Evolutionary conservation across 2,113 vertebrate genomes (phyloP), one percentile per base, ranked within the genome.

Genomic region (Tachuris rubrigastra): DNA sequence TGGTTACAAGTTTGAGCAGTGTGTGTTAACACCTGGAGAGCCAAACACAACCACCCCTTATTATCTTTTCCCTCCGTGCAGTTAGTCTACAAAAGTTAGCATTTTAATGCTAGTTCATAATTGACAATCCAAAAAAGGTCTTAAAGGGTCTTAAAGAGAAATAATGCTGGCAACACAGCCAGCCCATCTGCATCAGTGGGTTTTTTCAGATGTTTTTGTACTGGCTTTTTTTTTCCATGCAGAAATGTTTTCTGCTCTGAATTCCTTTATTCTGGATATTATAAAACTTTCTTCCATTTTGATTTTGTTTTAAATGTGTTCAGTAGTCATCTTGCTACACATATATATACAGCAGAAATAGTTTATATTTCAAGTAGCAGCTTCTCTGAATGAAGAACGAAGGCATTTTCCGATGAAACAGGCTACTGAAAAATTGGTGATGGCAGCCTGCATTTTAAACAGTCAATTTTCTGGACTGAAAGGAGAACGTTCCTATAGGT

Each of bases 351-450:
- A 60, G 7, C 8, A 85, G 47, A 68, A 91, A 58, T 27, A 59
- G 17, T 49, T 81, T 52, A 7, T 74, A 46, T 72, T 91, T 91
- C 44, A 69, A 58, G n/a, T 80, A 72, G 41, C 31, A 63, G 6
- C 21, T 86, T 63, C 35, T 92, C 20, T 62, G 27, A 83, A 84
- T 50, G 35, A 76, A 55, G n/a, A 93, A 60, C 0, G 3, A 88
- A 86, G 52, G 23, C 12, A 31, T 65, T 68, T 89, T 81, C 55
- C 63, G 85, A 55, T 73, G 14, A 87, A 69, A 42, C 18, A 46
- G 37, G 17, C 75, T 79, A 68, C n/a, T 59, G 53, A 74, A 87
- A 91, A 93, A 89, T 39, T 78, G 56, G 78, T 14, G 9, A 47
- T 50, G 30, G 11, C 27, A 76, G n/a, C 39, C 39, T 55, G 58